Evolutionary conservation across 2,888 invertebrate species (phyloP).

Genomic region (Nemapogon koenigi): DNA sequence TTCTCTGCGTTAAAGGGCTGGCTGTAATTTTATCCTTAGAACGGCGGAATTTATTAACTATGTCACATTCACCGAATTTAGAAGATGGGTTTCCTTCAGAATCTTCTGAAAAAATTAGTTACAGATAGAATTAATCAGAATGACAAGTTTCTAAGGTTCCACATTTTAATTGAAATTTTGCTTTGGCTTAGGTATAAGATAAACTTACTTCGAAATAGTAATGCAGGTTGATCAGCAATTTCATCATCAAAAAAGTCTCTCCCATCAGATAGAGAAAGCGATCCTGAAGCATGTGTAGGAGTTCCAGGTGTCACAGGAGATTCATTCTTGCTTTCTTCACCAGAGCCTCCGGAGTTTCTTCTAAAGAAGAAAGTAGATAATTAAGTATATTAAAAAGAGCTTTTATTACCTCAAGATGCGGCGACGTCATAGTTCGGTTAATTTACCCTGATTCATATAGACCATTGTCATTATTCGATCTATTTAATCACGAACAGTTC

Average conservation of each 20-base stretch:
- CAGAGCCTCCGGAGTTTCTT: conserved; percentile 19
- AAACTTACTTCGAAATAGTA: conserved; percentile 74
- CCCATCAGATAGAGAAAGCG: conserved; percentile 81
- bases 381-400: no score
- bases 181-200: no score
- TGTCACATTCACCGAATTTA: conserved; percentile 44
- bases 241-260: conserved; percentile 88
- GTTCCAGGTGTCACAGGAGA: conserved; percentile 74
- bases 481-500: no score
- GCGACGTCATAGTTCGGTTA: no score
- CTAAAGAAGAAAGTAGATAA: no score
- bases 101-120: conserved; percentile 32
- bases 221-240: conserved; percentile 88
- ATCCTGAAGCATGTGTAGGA: conserved; percentile 80
- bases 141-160: neutral
- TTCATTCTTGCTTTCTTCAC: conserved; percentile 40
- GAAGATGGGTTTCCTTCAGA: conserved; percentile 43
- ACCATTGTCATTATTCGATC: no score
- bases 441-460: no score
- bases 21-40: conserved; percentile 48
- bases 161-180: neutral
- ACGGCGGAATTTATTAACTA: conserved; percentile 38
- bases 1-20: conserved; percentile 43
- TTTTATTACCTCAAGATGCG: no score
- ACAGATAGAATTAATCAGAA: neutral